Conservation (phyloP, 2,888 invertebrate species). For the Eudasyphora cyanicolor region DNA sequence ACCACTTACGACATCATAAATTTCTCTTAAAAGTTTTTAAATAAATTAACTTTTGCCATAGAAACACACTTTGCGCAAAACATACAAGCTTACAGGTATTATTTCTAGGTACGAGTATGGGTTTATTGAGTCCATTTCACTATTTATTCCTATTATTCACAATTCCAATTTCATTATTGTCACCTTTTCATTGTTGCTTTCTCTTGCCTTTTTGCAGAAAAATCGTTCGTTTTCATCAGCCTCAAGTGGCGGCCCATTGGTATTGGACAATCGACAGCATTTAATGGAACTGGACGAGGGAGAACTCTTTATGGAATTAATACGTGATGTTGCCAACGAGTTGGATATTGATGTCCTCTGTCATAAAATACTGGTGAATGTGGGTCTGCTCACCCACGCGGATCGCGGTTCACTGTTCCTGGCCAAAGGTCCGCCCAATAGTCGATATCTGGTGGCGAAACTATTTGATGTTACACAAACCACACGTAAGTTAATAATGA, state of each 20-base stretch:
- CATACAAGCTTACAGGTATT: neutral
- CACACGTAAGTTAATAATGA: slow-evolving; percentile 83
- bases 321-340: slow-evolving; percentile 97
- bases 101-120: neutral
- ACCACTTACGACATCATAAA: slow-evolving; percentile 20
- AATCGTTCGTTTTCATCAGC: slow-evolving; percentile 71
- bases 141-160: neutral
- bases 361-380: slow-evolving; percentile 97
- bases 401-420: slow-evolving; percentile 95
- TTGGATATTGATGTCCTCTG: slow-evolving; percentile 96
- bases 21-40: slow-evolving; percentile 26
- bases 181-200: neutral
- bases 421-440: slow-evolving; percentile 88
- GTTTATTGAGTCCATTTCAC: neutral
- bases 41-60: slow-evolving; percentile 42
- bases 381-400: slow-evolving; percentile 94
- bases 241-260: slow-evolving; percentile 71
- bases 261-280: slow-evolving; percentile 76
- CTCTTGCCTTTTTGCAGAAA: slow-evolving; percentile 63
- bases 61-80: neutral
- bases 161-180: slow-evolving; percentile 16
- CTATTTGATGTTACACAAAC: slow-evolving; percentile 96
- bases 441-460: slow-evolving; percentile 93
- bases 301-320: slow-evolving; percentile 96
- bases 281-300: slow-evolving; percentile 86